These are phyloP conservation scores for Melanerpes formicivorus DNA, from an alignment of 2,113 vertebrate genomes.

Conservation along the genomic window DNA sequence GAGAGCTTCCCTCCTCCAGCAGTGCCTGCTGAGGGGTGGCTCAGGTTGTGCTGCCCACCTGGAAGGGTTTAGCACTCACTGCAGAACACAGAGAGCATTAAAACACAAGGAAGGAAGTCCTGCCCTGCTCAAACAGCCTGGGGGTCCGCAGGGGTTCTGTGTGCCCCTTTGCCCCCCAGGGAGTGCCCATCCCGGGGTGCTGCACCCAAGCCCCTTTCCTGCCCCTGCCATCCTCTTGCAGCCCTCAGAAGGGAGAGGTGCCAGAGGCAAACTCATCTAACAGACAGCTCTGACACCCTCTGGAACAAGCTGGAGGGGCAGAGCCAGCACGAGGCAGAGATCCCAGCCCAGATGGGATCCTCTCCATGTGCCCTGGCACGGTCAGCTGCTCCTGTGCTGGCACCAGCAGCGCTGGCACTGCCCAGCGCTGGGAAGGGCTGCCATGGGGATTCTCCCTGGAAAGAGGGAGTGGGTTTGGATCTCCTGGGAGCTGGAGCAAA, in stretches of 20 bases:
- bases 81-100: not conserved
- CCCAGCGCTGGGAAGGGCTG: rapidly evolving
- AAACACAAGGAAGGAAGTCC: not conserved
- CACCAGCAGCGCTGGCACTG: not conserved
- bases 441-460: not conserved
- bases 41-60: not conserved
- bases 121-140: not conserved
- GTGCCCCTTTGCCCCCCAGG: not conserved
- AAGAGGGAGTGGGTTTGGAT: not conserved
- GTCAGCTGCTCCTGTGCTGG: not conserved
- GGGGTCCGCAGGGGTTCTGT: not conserved
- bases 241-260: not conserved
- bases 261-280: constrained; percentile 22
- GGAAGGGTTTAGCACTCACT: not conserved
- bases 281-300: not conserved
- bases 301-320: not conserved
- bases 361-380: not conserved
- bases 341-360: not conserved
- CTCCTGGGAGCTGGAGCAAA: not conserved
- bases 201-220: not conserved
- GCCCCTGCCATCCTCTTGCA: not conserved
- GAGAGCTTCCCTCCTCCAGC: not conserved
- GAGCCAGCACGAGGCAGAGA: not conserved
- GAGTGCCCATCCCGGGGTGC: not conserved
- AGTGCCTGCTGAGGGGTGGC: not conserved